A percentile compares a stretch with the other conserved stretches of the same genome.
phyloP scores from a whole-genome alignment of 2,113 vertebrate genomes.

The Nansenia antarctica region DNA sequence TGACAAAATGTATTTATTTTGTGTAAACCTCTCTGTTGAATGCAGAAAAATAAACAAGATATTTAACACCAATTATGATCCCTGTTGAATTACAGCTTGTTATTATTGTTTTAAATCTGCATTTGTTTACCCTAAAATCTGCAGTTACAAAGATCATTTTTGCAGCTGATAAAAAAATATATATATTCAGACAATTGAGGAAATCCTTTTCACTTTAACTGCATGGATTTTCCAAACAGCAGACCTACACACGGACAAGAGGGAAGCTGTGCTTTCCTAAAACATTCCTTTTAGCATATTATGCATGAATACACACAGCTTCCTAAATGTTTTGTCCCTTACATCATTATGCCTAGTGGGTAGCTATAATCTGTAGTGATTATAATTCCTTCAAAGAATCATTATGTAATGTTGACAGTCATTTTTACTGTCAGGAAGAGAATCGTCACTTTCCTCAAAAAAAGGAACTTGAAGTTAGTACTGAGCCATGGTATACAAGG shows the following conservation, averaged over 20 bases:
- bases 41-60: no score
- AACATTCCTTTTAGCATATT: constrained; percentile 62
- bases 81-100: no score
- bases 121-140: no score
- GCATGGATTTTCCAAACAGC: constrained; percentile 50
- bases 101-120: no score
- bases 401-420: constrained; percentile 27
- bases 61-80: no score
- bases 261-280: constrained; percentile 78
- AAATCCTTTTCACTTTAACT: constrained; percentile 7
- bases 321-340: constrained; percentile 48
- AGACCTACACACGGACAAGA: constrained; percentile 22
- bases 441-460: background rate
- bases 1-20: no score
- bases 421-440: constrained; percentile 20
- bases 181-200: constrained; percentile 5
- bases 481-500: constrained; percentile 25
- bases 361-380: background rate
- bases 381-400: constrained; percentile 3
- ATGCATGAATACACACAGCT: constrained; percentile 35
- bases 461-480: constrained; percentile 39
- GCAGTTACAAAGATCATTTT: background rate
- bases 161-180: background rate
- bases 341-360: background rate
- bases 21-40: no score